Percentiles rank a stretch among this genome's conserved stretches.
These are phyloP conservation scores for Drosophila kanapiae DNA, from an alignment of 1,140 invertebrate species.

Conservation along the genomic window DNA sequence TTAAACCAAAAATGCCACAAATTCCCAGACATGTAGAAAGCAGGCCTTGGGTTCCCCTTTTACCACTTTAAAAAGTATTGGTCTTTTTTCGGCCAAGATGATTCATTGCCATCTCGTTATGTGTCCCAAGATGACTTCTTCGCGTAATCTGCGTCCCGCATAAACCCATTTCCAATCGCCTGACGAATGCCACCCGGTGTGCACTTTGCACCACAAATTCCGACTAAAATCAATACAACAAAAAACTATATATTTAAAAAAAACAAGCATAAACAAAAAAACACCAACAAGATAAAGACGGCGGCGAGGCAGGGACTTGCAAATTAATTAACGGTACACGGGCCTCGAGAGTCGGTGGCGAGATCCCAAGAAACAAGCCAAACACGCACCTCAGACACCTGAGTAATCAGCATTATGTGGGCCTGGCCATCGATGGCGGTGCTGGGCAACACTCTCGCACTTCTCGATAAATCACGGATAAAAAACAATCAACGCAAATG, in stretches of 20 bases:
- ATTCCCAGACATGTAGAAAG: slow-evolving; percentile 5
- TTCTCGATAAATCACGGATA: slow-evolving; percentile 75
- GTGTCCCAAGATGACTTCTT: slow-evolving; percentile 1
- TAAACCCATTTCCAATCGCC: slow-evolving; percentile 17
- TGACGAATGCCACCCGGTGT: slow-evolving; percentile 52
- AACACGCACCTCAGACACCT: slow-evolving; percentile 67
- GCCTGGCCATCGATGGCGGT: slow-evolving; percentile 57
- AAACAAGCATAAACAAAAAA: slow-evolving; percentile 15
- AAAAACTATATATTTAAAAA: not conserved
- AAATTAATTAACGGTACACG: slow-evolving; percentile 82
- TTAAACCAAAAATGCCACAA: slow-evolving; percentile 2
- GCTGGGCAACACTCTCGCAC: slow-evolving; percentile 54
- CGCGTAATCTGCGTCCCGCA: slow-evolving; percentile 30
- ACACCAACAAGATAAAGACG: slow-evolving; percentile 31
- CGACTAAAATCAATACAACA: slow-evolving; percentile 31
- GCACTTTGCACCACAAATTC: slow-evolving; percentile 61
- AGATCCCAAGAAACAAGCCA: slow-evolving; percentile 18
- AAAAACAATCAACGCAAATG: slow-evolving; percentile 72
- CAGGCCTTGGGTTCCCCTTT: not conserved
- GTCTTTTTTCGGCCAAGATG: not conserved
- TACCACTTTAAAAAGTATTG: not conserved
- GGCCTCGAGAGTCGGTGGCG: slow-evolving; percentile 22
- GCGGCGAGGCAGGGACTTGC: slow-evolving; percentile 52
- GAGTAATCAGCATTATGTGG: slow-evolving; percentile 80
- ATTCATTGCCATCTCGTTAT: slow-evolving; percentile 10